Evolutionary conservation across 2,888 invertebrate genomes (phyloP), one percentile per base, ranked within the genome.

Genomic region (Hipparchia sbordonii): DNA sequence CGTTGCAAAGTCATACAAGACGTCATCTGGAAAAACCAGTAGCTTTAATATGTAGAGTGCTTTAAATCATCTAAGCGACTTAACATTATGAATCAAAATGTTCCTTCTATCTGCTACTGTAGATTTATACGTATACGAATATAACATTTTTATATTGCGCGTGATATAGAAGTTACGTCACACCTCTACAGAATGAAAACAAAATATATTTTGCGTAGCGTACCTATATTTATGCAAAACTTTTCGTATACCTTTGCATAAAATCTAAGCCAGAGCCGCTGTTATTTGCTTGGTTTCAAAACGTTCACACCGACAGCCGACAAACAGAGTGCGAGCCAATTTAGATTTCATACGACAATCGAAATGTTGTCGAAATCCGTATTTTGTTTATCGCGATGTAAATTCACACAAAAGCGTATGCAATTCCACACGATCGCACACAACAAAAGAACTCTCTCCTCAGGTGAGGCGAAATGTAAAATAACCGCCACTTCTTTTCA

Each of bases 401-500:
- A 52, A 63, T 62, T 57, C 70, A 67, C 73, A 46, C 57, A 65
- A 75, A 71, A 68, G 63, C 73, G 70, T 73, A 70, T 54, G 67
- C 67, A 70, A 71, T 73, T 73, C 73, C 61, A 45, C 62, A 67
- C 60, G 67, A 71, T 74, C 71, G 71, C 62, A 10, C 72, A 56
- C 57, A 61, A 76, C 71, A 72, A 70, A 74, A 69, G 70, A 73
- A 57, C 70, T 72, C 33, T 10, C 48, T 73, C 66, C 62, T 48
- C 73, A 76, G 77, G 77, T 77, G 73, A 73, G 71, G 65, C 74
- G 65, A 76, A 75, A 76, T 75, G 76, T 76, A 74, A 76, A 75
- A 73, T 74, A 72, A 74, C 74, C 75, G 56, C 76, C 76, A 60
- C 72, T 77, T 75, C 77, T 79, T 78, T 80, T 73, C 76, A 75